These are phyloP conservation scores for Scaptomyza caliginosa DNA, from an alignment of 2,888 invertebrate species.

Conservation along the genomic window DNA sequence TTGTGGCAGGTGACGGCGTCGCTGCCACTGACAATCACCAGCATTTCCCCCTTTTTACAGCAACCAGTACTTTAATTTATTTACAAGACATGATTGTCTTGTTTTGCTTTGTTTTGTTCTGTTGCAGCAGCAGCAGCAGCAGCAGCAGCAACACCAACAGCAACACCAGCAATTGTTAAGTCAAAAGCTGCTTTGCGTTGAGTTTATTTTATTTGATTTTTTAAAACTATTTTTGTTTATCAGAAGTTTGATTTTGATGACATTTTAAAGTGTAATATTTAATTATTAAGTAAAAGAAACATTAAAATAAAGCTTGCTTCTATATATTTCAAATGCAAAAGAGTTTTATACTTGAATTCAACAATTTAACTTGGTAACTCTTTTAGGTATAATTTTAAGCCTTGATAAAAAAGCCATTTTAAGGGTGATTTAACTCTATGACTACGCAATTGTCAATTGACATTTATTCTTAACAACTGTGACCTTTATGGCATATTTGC, in stretches of 20 bases:
- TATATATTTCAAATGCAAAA: no score
- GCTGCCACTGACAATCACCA: constrained; percentile 56
- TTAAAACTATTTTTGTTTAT: background rate
- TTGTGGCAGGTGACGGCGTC: constrained; percentile 53
- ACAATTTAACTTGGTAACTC: no score
- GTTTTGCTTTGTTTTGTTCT: no score
- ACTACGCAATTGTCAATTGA: background rate
- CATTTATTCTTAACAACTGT: background rate
- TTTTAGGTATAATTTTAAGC: no score
- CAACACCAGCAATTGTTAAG: background rate
- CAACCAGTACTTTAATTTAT: constrained; percentile 31
- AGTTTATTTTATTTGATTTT: background rate
- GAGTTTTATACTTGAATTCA: no score
- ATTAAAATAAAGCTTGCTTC: no score
- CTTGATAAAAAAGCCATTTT: background rate
- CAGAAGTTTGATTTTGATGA: no score
- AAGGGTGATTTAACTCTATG: background rate
- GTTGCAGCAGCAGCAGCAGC: background rate
- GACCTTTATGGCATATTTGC: background rate
- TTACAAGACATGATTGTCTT: constrained; percentile 13
- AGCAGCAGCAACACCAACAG: background rate
- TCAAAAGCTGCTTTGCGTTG: background rate
- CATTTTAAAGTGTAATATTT: no score
- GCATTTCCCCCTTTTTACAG: constrained; percentile 35
- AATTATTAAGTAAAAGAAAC: no score